phyloP scores from a whole-genome alignment of 2,797 vertebrate genomes.

The Catamblyrhynchus diadema region DNA sequence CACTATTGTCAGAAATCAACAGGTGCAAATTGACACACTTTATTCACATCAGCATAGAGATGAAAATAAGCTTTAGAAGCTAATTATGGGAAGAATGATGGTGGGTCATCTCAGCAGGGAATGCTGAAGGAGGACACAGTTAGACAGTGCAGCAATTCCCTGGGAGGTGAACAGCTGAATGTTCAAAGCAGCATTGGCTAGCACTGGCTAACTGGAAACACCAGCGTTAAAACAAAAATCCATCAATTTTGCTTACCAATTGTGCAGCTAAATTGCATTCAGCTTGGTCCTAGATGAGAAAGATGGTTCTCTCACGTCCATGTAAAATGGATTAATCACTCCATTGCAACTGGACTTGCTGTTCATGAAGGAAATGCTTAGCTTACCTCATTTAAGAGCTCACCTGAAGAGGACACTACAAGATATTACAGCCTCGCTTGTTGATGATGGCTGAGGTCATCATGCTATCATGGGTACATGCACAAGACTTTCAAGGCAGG shows the following conservation, averaged over 20 bases:
- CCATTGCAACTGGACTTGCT: background rate
- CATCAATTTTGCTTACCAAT: background rate
- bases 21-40: background rate
- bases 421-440: background rate
- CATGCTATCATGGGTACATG: background rate
- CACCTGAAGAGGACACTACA: background rate
- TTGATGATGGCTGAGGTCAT: background rate
- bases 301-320: background rate
- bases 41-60: background rate
- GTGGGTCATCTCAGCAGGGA: background rate
- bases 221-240: background rate
- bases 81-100: background rate
- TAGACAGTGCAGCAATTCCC: background rate
- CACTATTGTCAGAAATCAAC: conserved; percentile 11
- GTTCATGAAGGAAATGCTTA: background rate
- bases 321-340: background rate
- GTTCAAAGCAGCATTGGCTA: background rate
- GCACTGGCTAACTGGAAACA: background rate
- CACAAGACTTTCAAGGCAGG: background rate
- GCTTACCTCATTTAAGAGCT: background rate
- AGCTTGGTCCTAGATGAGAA: background rate
- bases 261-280: background rate
- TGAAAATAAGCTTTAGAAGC: background rate
- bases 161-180: background rate
- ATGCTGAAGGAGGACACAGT: background rate